Evolutionary conservation across 1,140 invertebrate genomes (phyloP).

Genomic region (Ridgeia piscesae): DNA sequence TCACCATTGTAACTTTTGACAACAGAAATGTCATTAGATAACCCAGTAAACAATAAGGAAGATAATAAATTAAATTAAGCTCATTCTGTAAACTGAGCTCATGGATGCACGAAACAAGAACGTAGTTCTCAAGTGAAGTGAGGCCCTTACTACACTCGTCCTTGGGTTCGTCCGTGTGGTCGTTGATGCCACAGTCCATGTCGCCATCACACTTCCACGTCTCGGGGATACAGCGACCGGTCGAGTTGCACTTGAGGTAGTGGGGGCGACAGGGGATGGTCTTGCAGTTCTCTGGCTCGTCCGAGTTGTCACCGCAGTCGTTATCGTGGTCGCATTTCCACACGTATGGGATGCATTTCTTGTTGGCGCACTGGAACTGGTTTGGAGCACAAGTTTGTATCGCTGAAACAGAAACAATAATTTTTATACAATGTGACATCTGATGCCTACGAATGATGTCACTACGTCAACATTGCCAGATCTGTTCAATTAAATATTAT

Average conservation of each 20-base stretch:
- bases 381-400: conserved; percentile 77
- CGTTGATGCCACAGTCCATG: conserved; percentile 38
- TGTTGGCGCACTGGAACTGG: conserved; percentile 88
- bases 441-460: no score
- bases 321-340: conserved; percentile 91
- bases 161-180: conserved; percentile 37
- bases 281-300: conserved; percentile 66
- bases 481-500: neutral
- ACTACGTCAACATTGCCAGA: neutral
- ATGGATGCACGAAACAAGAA: neutral
- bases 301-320: conserved; percentile 78
- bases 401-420: conserved; percentile 7
- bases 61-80: neutral
- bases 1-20: no score
- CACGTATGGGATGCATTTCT: conserved; percentile 89
- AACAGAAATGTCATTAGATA: no score
- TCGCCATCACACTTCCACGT: conserved; percentile 52
- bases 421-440: no score
- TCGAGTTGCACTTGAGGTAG: conserved; percentile 86
- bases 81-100: neutral
- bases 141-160: conserved; percentile 22
- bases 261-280: conserved; percentile 68
- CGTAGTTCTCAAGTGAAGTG: neutral
- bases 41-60: no score
- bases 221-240: conserved; percentile 61